phyloP scores from a whole-genome alignment of 2,797 vertebrate species.

The Lepus oiostolus region DNA sequence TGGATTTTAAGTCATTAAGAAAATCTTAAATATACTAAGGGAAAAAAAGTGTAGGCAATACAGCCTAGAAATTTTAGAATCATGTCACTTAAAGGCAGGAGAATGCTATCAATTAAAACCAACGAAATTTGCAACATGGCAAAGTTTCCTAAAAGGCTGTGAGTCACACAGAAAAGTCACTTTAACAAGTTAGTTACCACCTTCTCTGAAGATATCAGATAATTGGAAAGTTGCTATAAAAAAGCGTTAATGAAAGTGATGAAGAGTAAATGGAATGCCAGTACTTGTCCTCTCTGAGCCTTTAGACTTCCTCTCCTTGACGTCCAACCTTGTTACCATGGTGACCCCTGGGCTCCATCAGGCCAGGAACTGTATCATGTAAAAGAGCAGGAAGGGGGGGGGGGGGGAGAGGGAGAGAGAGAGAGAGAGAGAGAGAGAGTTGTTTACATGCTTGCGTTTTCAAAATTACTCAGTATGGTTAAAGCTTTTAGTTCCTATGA shows the following conservation, averaged over 20 bases:
- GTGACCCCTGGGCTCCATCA: not conserved
- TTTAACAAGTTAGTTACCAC: not conserved
- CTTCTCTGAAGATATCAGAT: slow-evolving; percentile 5
- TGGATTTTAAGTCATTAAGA: slow-evolving; percentile 48
- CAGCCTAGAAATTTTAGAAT: slow-evolving; percentile 49
- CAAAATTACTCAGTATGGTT: not conserved
- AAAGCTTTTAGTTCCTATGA: slow-evolving; percentile 27
- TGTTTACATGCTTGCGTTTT: slow-evolving; percentile 7
- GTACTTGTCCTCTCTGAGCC: not conserved
- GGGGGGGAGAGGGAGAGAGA: not conserved
- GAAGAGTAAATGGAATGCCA: not conserved
- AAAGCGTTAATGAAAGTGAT: slow-evolving; percentile 50
- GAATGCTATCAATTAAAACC: not conserved
- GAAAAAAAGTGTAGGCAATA: slow-evolving; percentile 1
- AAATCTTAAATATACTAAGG: slow-evolving; percentile 29
- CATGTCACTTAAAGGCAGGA: slow-evolving; percentile 13
- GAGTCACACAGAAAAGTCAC: slow-evolving; percentile 40
- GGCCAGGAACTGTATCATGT: not conserved
- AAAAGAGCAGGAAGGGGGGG: not conserved
- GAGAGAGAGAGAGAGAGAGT: not conserved
- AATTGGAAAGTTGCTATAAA: slow-evolving; percentile 29
- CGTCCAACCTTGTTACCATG: not conserved
- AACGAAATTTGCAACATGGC: not conserved
- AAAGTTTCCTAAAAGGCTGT: slow-evolving; percentile 14
- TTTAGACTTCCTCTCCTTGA: not conserved